phyloP scores from a whole-genome alignment of 2,113 vertebrate genomes.

The Rousettus leschenaultii region DNA sequence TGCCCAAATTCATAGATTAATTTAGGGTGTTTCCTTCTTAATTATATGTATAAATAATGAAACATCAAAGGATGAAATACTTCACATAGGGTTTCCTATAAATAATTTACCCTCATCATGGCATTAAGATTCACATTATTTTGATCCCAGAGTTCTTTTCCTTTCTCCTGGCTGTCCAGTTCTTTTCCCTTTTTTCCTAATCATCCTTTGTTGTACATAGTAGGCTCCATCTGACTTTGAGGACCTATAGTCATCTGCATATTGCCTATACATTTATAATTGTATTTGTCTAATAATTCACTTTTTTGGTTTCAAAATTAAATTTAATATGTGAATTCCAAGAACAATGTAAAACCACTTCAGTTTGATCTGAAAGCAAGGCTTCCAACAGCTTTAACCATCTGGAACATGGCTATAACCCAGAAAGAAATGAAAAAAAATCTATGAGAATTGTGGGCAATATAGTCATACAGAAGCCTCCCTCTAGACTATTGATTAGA shows the following conservation, averaged over 20 bases:
- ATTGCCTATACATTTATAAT: background rate
- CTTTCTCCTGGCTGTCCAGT: background rate
- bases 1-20: background rate
- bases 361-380: background rate
- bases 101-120: background rate
- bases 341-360: background rate
- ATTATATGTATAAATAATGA: background rate
- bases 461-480: background rate
- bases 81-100: background rate
- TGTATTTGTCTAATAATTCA: background rate
- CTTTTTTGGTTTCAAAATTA: constrained; percentile 33
- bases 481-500: background rate
- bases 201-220: background rate
- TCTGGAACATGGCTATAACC: background rate
- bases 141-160: background rate
- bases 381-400: background rate
- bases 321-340: background rate
- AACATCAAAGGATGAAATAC: background rate
- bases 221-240: background rate
- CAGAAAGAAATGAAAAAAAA: background rate
- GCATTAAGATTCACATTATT: background rate
- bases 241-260: background rate
- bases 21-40: background rate
- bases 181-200: background rate
- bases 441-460: background rate